Evolutionary conservation across 1,140 invertebrate genomes (phyloP), one percentile per base, ranked within the genome.

Genomic region (Melanaphis sacchari): DNA sequence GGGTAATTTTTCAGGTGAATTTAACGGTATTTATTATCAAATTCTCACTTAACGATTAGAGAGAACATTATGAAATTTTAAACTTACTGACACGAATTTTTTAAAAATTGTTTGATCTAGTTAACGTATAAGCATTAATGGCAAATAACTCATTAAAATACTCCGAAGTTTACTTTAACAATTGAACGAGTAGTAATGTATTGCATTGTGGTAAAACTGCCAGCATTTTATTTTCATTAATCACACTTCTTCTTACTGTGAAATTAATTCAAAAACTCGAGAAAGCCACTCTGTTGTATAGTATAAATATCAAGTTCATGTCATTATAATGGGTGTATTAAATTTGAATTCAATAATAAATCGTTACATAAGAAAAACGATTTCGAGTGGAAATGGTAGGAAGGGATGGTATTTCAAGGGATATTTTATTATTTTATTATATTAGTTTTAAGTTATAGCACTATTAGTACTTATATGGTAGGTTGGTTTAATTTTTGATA

Each of bases 391-490:
- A n/a, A 22, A n/a, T n/a, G 5, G 15, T n/a, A n/a, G 18, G n/a
- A 0, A 76, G 18, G 18, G n/a, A 0, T n/a, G 18, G 0, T 6
- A 7, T n/a, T 76, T 76, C 0, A 2, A 76, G 21, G n/a, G 4
- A n/a, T 18, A n/a, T n/a, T n/a, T 15, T 18, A n/a, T n/a, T 15
- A 18, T 76, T 76, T 76, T 18, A 76, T n/a, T 76, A n/a, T n/a
- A 76, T n/a, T 76, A 76, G 5, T 76, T 76, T 6, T 76, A 76
- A 76, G 5, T 76, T 76, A 18, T 76, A 76, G 5, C 36, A 66
- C 5, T n/a, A 66, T 31, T 31, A 9, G 43, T 46, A 1, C 11
- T 59, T 31, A 66, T 18, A n/a, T 1, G n/a, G 15, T 76, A 76
- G 59, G n/a, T 18, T n/a, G 11, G 31, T 31, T 9, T 66, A 31